Conservation (phyloP, 2,113 vertebrate genomes). For the Campylomormyrus tamandua region DNA sequence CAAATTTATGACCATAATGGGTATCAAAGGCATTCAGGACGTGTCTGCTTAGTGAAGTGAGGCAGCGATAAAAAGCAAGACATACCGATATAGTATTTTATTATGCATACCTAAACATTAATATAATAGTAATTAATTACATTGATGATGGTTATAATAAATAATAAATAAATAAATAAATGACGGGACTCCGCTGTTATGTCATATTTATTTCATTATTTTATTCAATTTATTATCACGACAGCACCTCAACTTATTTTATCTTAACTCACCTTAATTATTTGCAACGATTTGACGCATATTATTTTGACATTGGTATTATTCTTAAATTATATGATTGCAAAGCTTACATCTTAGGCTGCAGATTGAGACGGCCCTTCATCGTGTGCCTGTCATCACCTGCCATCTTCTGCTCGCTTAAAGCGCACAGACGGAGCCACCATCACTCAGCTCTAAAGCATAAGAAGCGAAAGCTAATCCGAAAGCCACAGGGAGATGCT, state of each 20-base stretch:
- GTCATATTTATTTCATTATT: neutral
- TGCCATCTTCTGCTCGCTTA: neutral
- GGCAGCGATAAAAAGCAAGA: neutral
- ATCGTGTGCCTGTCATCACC: neutral
- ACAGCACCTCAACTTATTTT: neutral
- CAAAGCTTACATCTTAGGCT: neutral
- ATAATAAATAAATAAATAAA: neutral
- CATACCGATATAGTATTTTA: neutral
- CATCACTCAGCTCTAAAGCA: neutral
- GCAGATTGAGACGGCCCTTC: neutral
- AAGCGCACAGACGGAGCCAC: neutral
- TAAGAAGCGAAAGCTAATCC: neutral
- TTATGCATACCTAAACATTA: neutral
- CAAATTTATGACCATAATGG: neutral
- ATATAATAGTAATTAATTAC: neutral
- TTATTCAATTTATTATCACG: neutral
- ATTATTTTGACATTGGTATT: neutral
- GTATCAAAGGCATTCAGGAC: neutral
- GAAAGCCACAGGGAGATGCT: neutral
- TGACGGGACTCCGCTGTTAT: neutral
- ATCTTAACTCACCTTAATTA: conserved; percentile 30
- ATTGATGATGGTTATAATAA: neutral
- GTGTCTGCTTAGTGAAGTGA: neutral
- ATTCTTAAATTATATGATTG: neutral
- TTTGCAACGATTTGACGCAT: conserved; percentile 44